These are phyloP conservation scores for Pentalonia nigronervosa DNA, from an alignment of 1,140 invertebrate genomes.

Conservation along the genomic window DNA sequence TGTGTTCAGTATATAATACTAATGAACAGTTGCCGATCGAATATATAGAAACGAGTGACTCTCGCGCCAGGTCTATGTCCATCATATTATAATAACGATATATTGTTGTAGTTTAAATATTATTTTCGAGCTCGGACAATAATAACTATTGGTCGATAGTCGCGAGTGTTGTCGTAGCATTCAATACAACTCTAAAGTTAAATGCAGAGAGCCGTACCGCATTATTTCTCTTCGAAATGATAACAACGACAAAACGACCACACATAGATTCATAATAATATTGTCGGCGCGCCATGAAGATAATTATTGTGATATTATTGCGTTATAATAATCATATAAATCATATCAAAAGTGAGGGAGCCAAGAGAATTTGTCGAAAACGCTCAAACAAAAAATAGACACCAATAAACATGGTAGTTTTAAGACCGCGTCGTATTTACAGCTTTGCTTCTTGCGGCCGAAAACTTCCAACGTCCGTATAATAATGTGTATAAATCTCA, in stretches of 20 bases:
- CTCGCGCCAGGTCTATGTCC: no score
- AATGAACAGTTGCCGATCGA: background rate
- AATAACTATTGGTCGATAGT: background rate
- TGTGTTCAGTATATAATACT: background rate
- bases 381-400: conserved; percentile 23
- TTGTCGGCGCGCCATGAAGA: background rate
- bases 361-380: background rate
- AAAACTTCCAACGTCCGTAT: conserved; percentile 32
- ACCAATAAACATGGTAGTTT: conserved; percentile 18
- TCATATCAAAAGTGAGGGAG: background rate
- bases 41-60: background rate
- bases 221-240: background rate
- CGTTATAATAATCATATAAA: background rate
- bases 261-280: background rate
- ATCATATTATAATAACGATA: background rate
- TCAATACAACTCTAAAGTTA: background rate
- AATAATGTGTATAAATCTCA: conserved; percentile 41
- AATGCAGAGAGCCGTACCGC: background rate
- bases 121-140: background rate
- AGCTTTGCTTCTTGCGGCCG: conserved; percentile 30
- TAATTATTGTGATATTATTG: background rate
- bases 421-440: conserved; percentile 39
- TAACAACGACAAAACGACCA: background rate
- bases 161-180: background rate
- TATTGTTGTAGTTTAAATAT: background rate